Evolutionary conservation across 2,113 vertebrate species (phyloP).

Genomic region (Charina bottae): DNA sequence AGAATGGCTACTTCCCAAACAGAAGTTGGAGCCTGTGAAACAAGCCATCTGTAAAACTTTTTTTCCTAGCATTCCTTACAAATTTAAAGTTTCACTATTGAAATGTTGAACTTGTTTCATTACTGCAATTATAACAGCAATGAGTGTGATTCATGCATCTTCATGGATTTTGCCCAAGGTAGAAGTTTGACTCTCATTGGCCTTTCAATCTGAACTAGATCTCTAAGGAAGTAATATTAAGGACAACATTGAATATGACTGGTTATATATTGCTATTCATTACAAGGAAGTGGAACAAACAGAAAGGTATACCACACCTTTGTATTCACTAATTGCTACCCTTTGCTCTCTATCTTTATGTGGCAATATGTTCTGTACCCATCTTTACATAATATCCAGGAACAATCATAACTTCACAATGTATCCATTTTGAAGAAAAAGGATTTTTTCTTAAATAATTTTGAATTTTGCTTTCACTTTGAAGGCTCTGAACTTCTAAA

Average conservation of each 20-base stretch:
- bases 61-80: not conserved
- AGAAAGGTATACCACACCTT: conserved; percentile 62
- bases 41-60: not conserved
- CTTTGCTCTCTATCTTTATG: conserved; percentile 23
- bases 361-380: conserved; percentile 25
- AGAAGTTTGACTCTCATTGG: conserved; percentile 56
- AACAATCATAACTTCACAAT: not conserved
- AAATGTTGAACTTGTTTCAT: conserved; percentile 22
- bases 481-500: not conserved
- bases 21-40: not conserved
- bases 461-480: conserved; percentile 3
- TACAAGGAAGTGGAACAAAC: conserved; percentile 39
- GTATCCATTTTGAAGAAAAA: not conserved
- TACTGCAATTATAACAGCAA: conserved; percentile 33
- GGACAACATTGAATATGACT: conserved; percentile 53
- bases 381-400: not conserved
- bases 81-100: not conserved
- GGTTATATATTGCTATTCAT: conserved; percentile 5
- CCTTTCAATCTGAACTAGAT: conserved; percentile 54
- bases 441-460: not conserved
- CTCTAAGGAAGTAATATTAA: conserved; percentile 50
- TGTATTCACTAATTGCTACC: conserved; percentile 32
- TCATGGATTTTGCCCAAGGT: not conserved
- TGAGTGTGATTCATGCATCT: conserved; percentile 35
- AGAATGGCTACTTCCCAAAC: not conserved